A percentile compares a stretch with the other conserved stretches of the same genome.
These are phyloP conservation scores for Oncorhynchus gorbuscha DNA, from an alignment of 2,113 vertebrate genomes.

Conservation along the genomic window DNA sequence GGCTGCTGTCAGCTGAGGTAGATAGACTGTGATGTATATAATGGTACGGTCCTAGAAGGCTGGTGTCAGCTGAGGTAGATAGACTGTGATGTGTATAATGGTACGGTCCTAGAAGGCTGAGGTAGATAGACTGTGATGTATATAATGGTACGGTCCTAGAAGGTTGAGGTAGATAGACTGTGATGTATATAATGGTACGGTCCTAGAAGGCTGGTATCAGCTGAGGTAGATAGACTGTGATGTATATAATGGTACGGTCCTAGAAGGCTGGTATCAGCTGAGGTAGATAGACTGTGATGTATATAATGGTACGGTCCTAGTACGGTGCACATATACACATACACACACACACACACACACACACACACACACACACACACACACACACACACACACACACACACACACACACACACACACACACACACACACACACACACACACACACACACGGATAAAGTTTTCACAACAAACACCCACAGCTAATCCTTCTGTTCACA, in stretches of 20 bases:
- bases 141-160: background rate
- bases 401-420: background rate
- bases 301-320: no score
- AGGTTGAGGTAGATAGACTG: background rate
- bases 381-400: background rate
- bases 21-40: no score
- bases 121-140: background rate
- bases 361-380: no score
- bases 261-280: background rate
- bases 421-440: background rate
- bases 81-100: background rate
- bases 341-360: background rate
- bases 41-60: background rate
- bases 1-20: no score
- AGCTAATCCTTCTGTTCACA: background rate
- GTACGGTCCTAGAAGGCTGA: background rate
- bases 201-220: no score
- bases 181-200: background rate
- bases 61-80: background rate
- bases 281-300: background rate
- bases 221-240: background rate
- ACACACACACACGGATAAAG: background rate
- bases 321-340: no score
- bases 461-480: background rate
- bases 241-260: background rate